These are phyloP conservation scores for Acronicta alni DNA, from an alignment of 2,888 invertebrate genomes.

Conservation along the genomic window DNA sequence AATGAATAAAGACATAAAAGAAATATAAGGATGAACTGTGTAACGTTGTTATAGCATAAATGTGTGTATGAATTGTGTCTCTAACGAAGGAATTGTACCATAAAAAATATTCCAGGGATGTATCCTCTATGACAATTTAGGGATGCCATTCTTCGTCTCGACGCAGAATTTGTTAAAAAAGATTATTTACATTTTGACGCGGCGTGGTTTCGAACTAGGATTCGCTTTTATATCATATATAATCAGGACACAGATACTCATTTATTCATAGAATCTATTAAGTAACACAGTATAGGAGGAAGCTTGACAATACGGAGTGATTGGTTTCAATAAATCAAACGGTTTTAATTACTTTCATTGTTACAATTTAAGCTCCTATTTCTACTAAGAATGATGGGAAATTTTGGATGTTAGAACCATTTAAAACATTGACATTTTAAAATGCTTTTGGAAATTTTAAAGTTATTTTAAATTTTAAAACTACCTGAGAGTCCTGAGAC, in stretches of 20 bases:
- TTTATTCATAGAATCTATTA: neutral
- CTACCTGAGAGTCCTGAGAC: too few species aligned
- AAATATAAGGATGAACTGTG: constrained; percentile 27
- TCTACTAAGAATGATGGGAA: neutral
- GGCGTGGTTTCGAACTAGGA: too few species aligned
- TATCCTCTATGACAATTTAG: neutral
- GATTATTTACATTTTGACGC: too few species aligned
- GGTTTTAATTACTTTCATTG: neutral
- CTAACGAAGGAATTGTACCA: constrained; percentile 1
- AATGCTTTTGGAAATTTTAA: too few species aligned
- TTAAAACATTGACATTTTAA: too few species aligned
- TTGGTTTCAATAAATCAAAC: constrained; percentile 1
- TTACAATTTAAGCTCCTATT: neutral
- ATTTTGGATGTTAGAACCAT: neutral
- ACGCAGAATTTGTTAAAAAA: neutral
- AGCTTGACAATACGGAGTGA: neutral
- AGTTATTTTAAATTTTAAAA: neutral
- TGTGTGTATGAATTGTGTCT: constrained; percentile 23
- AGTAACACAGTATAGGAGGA: neutral
- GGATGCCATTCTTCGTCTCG: neutral
- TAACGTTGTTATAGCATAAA: constrained; percentile 20
- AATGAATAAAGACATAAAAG: constrained; percentile 47
- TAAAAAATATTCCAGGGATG: neutral
- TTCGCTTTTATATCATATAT: too few species aligned
- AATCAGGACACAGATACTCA: neutral